Conservation (phyloP, 2,113 vertebrate species). For the Amphiprion ocellaris region DNA sequence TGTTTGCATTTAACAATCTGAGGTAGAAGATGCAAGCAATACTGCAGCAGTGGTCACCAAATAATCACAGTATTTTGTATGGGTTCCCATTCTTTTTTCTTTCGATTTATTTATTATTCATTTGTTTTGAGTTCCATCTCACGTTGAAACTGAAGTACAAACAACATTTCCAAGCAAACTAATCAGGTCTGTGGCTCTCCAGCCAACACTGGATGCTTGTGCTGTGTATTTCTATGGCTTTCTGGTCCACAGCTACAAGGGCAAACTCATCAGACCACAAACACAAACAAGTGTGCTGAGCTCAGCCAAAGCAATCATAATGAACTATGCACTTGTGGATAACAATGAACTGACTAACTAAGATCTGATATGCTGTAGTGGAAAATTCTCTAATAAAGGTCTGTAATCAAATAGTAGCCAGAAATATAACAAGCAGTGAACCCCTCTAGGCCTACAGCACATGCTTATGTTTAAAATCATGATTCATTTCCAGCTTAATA, state of each 20-base stretch:
- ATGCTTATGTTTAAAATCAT: slow-evolving; percentile 1
- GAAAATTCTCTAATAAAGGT: slow-evolving; percentile 7
- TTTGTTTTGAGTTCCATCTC: background rate
- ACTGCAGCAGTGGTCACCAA: background rate
- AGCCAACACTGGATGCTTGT: background rate
- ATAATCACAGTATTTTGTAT: background rate
- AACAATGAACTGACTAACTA: background rate
- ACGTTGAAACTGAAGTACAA: background rate
- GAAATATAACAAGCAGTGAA: slow-evolving; percentile 5
- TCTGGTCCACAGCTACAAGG: background rate
- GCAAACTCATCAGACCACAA: slow-evolving; percentile 13
- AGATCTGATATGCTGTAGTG: background rate
- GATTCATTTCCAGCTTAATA: background rate
- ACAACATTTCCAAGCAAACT: background rate
- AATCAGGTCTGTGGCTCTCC: background rate
- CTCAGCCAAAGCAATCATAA: background rate
- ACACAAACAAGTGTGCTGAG: background rate
- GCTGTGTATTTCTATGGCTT: background rate
- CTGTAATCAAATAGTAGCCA: background rate
- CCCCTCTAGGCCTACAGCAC: background rate
- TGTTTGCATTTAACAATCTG: too few species aligned
- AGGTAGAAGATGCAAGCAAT: too few species aligned
- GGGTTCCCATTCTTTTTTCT: too few species aligned
- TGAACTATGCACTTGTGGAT: slow-evolving; percentile 12
- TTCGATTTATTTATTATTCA: too few species aligned